These are phyloP conservation scores for Linepithema humile DNA, from an alignment of 1,140 invertebrate species.

Conservation along the genomic window DNA sequence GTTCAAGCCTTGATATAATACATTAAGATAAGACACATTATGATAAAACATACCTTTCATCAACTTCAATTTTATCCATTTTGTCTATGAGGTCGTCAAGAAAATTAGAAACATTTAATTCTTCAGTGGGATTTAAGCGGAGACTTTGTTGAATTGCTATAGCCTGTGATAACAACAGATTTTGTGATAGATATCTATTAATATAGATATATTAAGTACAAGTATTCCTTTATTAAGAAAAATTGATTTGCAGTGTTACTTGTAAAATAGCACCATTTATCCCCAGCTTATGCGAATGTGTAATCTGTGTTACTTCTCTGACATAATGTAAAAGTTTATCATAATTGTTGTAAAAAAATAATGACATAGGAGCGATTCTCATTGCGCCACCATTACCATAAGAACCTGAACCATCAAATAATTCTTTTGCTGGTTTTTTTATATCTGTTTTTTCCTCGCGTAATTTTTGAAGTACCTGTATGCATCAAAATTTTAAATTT, in stretches of 20 bases:
- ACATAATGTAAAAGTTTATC: slow-evolving; percentile 84
- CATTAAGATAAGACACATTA: no score
- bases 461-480: slow-evolving; percentile 87
- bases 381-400: slow-evolving; percentile 93
- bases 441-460: slow-evolving; percentile 86
- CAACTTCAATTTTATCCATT: slow-evolving; percentile 86
- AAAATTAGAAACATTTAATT: slow-evolving; percentile 84
- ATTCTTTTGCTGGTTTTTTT: slow-evolving; percentile 87
- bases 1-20: slow-evolving; percentile 28
- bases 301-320: slow-evolving; percentile 86
- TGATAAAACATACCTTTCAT: slow-evolving; percentile 78
- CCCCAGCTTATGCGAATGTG: slow-evolving; percentile 88
- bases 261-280: slow-evolving; percentile 89
- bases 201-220: slow-evolving; percentile 30
- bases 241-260: slow-evolving; percentile 70
- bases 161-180: slow-evolving; percentile 78
- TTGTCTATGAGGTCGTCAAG: slow-evolving; percentile 85
- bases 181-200: slow-evolving; percentile 36
- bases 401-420: slow-evolving; percentile 90
- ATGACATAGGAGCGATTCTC: slow-evolving; percentile 89
- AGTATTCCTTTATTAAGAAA: not conserved
- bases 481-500: not conserved
- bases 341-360: slow-evolving; percentile 86
- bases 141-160: slow-evolving; percentile 86
- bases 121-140: slow-evolving; percentile 79